A percentile compares a stretch with the other conserved stretches of the same genome.
These are phyloP conservation scores for Pavo muticus DNA, from an alignment of 2,113 vertebrate species.

Conservation along the genomic window DNA sequence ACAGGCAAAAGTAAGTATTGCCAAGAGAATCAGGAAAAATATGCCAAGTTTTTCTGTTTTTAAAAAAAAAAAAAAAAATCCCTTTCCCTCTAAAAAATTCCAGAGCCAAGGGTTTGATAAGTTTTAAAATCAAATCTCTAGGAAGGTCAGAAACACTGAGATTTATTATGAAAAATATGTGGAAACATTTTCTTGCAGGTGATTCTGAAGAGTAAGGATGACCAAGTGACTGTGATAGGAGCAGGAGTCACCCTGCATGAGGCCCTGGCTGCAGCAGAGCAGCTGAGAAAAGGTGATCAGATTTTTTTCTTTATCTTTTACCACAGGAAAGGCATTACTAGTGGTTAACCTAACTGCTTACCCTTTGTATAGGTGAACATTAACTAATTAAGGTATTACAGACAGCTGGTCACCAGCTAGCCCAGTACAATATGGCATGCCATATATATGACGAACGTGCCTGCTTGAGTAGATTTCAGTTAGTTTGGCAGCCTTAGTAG, in stretches of 20 bases:
- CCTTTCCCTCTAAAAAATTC: background rate
- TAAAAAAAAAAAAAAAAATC: background rate
- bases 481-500: background rate
- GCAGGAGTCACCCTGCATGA: constrained; percentile 94
- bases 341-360: background rate
- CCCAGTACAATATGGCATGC: background rate
- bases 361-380: background rate
- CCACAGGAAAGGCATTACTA: background rate
- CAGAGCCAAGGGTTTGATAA: background rate
- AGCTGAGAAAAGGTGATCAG: constrained; percentile 89
- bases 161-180: background rate
- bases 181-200: constrained; percentile 77
- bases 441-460: background rate
- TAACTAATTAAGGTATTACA: background rate
- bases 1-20: constrained; percentile 88
- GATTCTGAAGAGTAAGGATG: constrained; percentile 90
- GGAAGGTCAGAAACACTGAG: background rate
- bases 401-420: background rate
- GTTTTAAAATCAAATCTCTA: background rate
- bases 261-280: constrained; percentile 90
- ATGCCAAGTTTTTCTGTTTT: background rate
- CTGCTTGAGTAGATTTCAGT: background rate
- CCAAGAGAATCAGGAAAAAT: background rate
- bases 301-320: background rate
- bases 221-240: constrained; percentile 92